phyloP scores from a whole-genome alignment of 2,888 invertebrate species.

The Rhagium mordax region DNA sequence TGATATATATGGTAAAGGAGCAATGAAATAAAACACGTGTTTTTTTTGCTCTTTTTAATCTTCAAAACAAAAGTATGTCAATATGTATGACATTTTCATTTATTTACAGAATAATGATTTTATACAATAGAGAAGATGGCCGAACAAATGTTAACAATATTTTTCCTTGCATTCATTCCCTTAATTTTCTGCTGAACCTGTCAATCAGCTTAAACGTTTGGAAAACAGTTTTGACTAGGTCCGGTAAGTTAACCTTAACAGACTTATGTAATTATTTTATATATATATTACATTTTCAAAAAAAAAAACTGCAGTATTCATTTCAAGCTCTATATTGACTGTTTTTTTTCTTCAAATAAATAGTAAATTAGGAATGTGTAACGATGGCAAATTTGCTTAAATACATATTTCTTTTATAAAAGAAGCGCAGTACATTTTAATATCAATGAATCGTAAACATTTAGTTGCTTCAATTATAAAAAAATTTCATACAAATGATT shows the following conservation, averaged over 20 bases:
- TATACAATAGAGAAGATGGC: conserved; percentile 47
- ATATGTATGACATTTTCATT: conserved; percentile 53
- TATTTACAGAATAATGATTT: conserved; percentile 57
- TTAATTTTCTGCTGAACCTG: neutral
- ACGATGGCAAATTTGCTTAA: conserved; percentile 17
- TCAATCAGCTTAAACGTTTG: neutral
- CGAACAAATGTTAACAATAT: conserved; percentile 14
- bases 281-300: neutral
- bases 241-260: conserved; percentile 9
- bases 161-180: conserved; percentile 10
- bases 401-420: conserved; percentile 18
- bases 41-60: conserved; percentile 47
- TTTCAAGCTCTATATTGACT: conserved; percentile 16
- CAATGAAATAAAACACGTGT: conserved; percentile 25
- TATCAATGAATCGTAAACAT: conserved; percentile 1
- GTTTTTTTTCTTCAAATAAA: conserved; percentile 5
- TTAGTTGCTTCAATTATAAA: conserved; percentile 19
- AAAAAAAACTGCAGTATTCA: conserved; percentile 13
- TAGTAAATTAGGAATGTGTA: conserved; percentile 22
- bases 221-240: conserved; percentile 22
- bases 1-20: neutral
- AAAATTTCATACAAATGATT: conserved; percentile 3
- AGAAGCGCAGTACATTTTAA: conserved; percentile 9
- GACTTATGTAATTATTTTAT: neutral
- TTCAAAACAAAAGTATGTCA: conserved; percentile 53